Conservation (phyloP, 2,888 invertebrate genomes). For the Machimus atricapillus region DNA sequence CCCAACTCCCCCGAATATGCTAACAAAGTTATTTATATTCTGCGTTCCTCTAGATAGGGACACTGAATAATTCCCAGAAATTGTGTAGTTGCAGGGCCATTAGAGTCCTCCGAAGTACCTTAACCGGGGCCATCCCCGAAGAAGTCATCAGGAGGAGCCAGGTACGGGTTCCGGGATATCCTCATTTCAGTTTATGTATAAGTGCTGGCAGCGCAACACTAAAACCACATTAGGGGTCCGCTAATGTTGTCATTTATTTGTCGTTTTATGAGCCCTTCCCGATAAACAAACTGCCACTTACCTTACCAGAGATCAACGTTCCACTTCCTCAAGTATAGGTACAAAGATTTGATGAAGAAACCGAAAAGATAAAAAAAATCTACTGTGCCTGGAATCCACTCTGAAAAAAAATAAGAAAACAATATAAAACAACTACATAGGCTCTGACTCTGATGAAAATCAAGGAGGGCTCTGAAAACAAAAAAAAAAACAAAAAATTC, state of each 20-base stretch:
- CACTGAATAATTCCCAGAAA: slow-evolving; percentile 19
- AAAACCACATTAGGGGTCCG: slow-evolving; percentile 40
- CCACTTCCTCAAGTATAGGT: no score
- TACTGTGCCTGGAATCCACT: no score
- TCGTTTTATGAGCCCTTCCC: slow-evolving; percentile 35
- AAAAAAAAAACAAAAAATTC: no score
- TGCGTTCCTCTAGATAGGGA: not conserved
- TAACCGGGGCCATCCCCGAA: not conserved
- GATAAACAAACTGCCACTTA: slow-evolving; percentile 40
- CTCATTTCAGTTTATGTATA: slow-evolving; percentile 19
- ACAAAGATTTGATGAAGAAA: no score
- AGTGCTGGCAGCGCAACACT: slow-evolving; percentile 8
- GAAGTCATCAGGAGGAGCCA: slow-evolving; percentile 14
- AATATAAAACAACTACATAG: no score
- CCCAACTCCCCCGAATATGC: not conserved
- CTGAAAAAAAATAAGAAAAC: no score
- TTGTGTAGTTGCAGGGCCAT: slow-evolving; percentile 15
- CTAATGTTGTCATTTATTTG: slow-evolving; percentile 43
- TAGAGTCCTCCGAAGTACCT: not conserved
- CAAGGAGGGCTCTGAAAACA: no score
- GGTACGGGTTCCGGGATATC: slow-evolving; percentile 1
- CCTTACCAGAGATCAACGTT: no score
- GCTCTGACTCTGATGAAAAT: no score
- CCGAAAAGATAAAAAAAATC: no score
- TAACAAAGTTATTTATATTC: slow-evolving; percentile 34